Base-by-base conservation (phyloP, 1,140 invertebrate species). In the Aphis craccivora region DNA sequence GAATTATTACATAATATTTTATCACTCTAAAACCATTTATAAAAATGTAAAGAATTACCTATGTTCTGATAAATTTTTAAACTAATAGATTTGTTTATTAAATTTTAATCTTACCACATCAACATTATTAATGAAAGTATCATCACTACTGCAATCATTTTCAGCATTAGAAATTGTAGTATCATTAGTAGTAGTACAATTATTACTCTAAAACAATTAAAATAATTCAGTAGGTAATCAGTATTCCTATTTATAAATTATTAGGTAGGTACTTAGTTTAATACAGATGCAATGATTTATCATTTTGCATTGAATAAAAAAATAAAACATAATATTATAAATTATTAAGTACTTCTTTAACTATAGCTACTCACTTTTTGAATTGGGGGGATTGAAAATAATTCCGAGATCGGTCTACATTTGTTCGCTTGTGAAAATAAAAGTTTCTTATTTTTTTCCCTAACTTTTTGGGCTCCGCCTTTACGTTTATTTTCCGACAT, bases 401-500 rank as follows among this genome's bases (percentile, higher is more conserved):
- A 81, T 81, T 81, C 67, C 30, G 35, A 81, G 2, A 81, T 81
- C 1, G 67, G n/a, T 35, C 67, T 81, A 81, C 30, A 81, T 35
- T 81, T n/a, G 30, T 81, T 81, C 35, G 67, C 67, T 81, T 81
- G n/a, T 35, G 35, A 81, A 35, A 81, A 81, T 81, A 81, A 81
- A 81, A 35, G n/a, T 81, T 81, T 81, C 1, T 81, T 81, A 81
- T 81, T 81, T 81, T 81, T 81, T 81, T 81, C 67, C 35, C 67
- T 81, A 81, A 9, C 4, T 81, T 81, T 81, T 81, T 81, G 67
- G n/a, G 67, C n/a, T 81, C 67, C 67, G 30, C 67, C 67, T 81
- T 81, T 81, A 35, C 67, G 55, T 60, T 81, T 81, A n/a, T 76
- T 76, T 76, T 76, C 67, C 14, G 67, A 76, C 67, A 76, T 76